Conservation (phyloP, 2,113 vertebrate species). For the Panurus biarmicus region DNA sequence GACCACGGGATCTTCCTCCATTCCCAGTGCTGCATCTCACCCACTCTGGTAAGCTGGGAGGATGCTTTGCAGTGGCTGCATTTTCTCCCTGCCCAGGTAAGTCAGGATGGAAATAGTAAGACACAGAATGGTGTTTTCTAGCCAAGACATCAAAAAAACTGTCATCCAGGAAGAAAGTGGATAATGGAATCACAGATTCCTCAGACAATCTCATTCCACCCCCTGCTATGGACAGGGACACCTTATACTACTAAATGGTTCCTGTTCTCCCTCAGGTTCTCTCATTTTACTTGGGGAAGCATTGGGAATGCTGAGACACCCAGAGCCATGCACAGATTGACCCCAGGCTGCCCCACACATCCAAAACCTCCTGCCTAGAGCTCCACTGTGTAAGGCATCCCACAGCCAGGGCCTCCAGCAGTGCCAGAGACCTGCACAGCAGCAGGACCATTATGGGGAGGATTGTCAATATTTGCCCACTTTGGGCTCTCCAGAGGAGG, state of each 20-base stretch:
- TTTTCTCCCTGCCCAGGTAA: neutral
- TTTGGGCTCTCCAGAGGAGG: neutral
- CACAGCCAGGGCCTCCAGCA: fast-evolving
- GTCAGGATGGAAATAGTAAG: neutral
- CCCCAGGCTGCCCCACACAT: neutral
- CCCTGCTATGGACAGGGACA: neutral
- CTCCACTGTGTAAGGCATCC: fast-evolving
- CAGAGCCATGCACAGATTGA: fast-evolving
- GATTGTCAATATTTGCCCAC: neutral
- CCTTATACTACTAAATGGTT: neutral
- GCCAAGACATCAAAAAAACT: neutral
- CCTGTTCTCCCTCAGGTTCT: neutral
- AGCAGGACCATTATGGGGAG: fast-evolving
- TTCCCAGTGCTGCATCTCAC: neutral
- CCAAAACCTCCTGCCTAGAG: neutral
- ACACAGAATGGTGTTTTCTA: neutral
- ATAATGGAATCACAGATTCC: neutral
- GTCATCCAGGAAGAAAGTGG: neutral
- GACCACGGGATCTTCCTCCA: neutral
- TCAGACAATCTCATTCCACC: neutral
- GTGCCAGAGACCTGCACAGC: fast-evolving
- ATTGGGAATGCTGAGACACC: neutral
- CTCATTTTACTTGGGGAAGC: neutral
- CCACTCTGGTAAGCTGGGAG: fast-evolving
- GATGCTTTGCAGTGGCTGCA: neutral